Evolutionary conservation across 2,888 invertebrate genomes (phyloP).

Genomic region (Pecten maximus): DNA sequence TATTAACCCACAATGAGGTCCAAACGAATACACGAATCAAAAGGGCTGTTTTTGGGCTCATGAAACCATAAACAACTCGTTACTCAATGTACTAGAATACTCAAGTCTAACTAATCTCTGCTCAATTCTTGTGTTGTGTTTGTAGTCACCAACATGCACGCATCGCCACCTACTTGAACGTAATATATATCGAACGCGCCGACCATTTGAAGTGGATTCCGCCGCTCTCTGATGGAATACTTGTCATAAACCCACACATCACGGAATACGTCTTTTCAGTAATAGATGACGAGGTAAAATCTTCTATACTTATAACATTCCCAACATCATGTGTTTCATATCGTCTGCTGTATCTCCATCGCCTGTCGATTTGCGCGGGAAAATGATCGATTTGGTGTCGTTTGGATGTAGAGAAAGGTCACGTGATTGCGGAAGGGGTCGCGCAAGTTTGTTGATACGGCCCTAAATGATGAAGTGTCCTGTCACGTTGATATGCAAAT

Average conservation of each 20-base stretch:
- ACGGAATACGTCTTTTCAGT: neutral
- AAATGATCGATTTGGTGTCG: constrained; percentile 20
- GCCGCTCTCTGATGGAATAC: neutral
- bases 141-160: too few relatives aligned
- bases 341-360: neutral
- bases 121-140: too few relatives aligned
- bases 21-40: too few relatives aligned
- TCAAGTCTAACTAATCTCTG: too few relatives aligned
- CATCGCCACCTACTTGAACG: too few relatives aligned
- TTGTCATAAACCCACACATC: neutral
- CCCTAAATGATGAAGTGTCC: neutral
- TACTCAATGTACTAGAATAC: too few relatives aligned
- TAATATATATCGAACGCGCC: neutral
- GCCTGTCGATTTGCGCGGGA: neutral
- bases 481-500: constrained; percentile 33
- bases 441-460: neutral
- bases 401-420: constrained; percentile 13
- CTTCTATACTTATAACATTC: neutral
- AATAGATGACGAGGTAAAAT: neutral
- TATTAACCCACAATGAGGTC: too few relatives aligned
- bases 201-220: neutral
- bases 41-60: too few relatives aligned
- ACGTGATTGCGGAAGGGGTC: constrained; percentile 25
- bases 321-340: neutral
- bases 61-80: too few relatives aligned